A percentile compares a stretch with the other conserved stretches of the same genome.
phyloP scores from a whole-genome alignment of 2,113 vertebrate genomes.

The Phaethornis superciliosus region DNA sequence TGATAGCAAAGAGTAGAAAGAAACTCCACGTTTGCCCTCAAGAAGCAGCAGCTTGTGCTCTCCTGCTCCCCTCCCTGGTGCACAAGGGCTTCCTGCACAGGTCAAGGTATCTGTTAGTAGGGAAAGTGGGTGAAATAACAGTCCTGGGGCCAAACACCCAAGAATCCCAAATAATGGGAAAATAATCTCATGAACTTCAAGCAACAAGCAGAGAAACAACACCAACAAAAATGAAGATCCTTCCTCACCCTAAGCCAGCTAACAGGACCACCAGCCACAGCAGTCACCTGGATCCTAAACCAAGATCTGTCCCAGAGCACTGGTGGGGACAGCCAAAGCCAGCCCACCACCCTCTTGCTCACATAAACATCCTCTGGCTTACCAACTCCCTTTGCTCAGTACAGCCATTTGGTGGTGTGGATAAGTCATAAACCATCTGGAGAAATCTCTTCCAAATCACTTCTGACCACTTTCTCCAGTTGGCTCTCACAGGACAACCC shows the following conservation, averaged over 20 bases:
- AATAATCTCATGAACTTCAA: neutral
- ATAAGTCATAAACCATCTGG: neutral
- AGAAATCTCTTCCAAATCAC: neutral
- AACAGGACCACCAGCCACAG: neutral
- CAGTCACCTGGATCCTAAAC: neutral
- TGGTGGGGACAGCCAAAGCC: rapidly evolving
- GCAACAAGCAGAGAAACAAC: neutral
- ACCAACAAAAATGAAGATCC: rapidly evolving
- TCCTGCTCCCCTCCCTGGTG: neutral
- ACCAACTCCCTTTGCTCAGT: neutral
- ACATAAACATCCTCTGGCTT: neutral
- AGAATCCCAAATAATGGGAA: neutral
- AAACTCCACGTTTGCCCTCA: neutral
- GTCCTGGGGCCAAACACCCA: neutral
- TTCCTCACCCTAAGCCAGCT: neutral
- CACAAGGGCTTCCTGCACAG: rapidly evolving
- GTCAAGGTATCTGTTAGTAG: rapidly evolving
- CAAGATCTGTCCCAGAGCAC: neutral
- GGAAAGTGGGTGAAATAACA: neutral
- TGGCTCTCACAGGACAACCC: neutral
- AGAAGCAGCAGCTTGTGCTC: neutral
- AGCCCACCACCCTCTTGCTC: rapidly evolving
- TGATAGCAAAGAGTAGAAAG: neutral
- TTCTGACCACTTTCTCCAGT: neutral
- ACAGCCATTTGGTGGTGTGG: neutral